Evolutionary conservation across 1,140 invertebrate species (phyloP).

Genomic region (Ostrea edulis): DNA sequence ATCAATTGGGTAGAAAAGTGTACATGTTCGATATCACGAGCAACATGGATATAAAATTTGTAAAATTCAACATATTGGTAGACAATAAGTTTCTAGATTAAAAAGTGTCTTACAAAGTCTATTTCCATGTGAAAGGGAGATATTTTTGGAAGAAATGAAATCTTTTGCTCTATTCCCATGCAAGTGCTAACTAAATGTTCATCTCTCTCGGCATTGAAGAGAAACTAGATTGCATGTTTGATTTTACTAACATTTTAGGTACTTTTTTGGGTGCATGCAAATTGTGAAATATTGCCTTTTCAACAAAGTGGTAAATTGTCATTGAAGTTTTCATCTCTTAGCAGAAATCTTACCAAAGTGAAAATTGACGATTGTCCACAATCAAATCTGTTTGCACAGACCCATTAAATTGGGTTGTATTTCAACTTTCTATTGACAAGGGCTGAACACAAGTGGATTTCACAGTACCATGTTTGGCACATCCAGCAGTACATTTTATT

Average conservation of each 20-base stretch:
- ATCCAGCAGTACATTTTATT: conserved; percentile 10
- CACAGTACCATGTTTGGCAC: conserved; percentile 14
- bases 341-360: conserved; percentile 31
- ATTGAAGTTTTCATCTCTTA: conserved; percentile 30
- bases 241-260: background rate
- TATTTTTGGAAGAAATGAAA: background rate
- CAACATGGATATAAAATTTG: background rate
- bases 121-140: background rate
- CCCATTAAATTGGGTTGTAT: conserved; percentile 38
- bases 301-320: background rate
- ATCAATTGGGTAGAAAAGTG: background rate
- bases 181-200: background rate
- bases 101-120: background rate
- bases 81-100: background rate
- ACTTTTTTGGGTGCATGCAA: background rate
- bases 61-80: background rate
- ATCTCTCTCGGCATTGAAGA: background rate
- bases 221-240: background rate
- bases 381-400: conserved; percentile 22
- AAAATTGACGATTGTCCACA: conserved; percentile 16
- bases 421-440: conserved; percentile 35
- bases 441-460: background rate
- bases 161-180: background rate
- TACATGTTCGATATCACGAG: background rate
- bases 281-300: background rate